Conservation (phyloP, 2,113 vertebrate species). For the Tragelaphus scriptus region DNA sequence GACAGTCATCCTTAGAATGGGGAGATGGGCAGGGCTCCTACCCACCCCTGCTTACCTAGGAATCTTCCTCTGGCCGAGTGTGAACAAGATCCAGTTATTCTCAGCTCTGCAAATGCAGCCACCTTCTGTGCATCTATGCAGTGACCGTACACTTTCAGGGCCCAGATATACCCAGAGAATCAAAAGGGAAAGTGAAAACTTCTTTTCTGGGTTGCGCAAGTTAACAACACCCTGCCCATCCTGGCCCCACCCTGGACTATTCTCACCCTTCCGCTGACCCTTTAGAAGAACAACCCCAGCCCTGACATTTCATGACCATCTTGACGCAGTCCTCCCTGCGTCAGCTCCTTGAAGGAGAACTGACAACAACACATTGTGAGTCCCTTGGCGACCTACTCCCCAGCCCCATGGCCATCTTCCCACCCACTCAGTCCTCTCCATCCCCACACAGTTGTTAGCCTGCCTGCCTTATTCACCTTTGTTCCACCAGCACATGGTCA, state of each 20-base stretch:
- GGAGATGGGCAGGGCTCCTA: background rate
- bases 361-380: fast-evolving
- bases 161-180: fast-evolving
- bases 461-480: background rate
- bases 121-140: fast-evolving
- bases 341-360: fast-evolving
- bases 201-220: fast-evolving
- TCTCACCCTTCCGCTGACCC: too few species aligned
- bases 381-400: too few species aligned
- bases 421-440: fast-evolving
- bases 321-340: background rate
- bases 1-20: background rate
- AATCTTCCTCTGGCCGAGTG: background rate
- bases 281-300: too few species aligned
- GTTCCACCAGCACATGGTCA: background rate
- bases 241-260: fast-evolving
- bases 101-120: background rate
- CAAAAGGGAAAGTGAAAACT: background rate
- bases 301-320: background rate
- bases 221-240: background rate
- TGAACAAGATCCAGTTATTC: background rate
- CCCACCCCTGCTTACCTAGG: background rate
- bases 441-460: fast-evolving
- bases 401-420: fast-evolving
- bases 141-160: fast-evolving